phyloP scores from a whole-genome alignment of 2,797 vertebrate genomes.

The Rallus crepitans region DNA sequence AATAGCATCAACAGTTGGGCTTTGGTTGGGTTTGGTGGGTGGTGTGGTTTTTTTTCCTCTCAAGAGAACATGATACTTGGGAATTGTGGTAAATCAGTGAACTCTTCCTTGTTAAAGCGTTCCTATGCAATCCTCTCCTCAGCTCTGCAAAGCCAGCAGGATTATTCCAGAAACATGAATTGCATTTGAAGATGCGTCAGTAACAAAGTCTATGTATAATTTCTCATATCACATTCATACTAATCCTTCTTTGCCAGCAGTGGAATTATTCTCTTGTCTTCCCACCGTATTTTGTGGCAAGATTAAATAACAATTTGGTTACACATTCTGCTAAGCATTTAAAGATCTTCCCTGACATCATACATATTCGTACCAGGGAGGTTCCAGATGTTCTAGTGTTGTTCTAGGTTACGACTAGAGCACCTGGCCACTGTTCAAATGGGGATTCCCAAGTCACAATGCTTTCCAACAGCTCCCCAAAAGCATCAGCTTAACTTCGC shows the following conservation, averaged over 20 bases:
- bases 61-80: not conserved
- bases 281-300: not conserved
- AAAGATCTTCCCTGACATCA: not conserved
- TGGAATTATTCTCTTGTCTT: slow-evolving; percentile 42
- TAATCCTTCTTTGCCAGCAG: slow-evolving; percentile 28
- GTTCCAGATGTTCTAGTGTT: not conserved
- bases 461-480: not conserved
- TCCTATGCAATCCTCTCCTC: not conserved
- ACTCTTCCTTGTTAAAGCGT: not conserved
- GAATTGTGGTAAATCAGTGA: not conserved
- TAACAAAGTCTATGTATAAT: slow-evolving; percentile 35
- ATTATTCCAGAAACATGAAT: slow-evolving; percentile 50
- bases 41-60: not conserved
- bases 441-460: slow-evolving; percentile 37
- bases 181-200: slow-evolving; percentile 47
- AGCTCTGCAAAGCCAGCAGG: slow-evolving; percentile 31
- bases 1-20: not conserved
- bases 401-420: not conserved
- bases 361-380: not conserved
- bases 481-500: not conserved
- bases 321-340: not conserved
- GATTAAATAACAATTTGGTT: not conserved
- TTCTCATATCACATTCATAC: slow-evolving; percentile 22
- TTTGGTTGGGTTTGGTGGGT: not conserved
- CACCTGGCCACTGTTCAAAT: slow-evolving; percentile 44